Conservation (phyloP, 2,888 invertebrate species). For the Idaea dimidiata region DNA sequence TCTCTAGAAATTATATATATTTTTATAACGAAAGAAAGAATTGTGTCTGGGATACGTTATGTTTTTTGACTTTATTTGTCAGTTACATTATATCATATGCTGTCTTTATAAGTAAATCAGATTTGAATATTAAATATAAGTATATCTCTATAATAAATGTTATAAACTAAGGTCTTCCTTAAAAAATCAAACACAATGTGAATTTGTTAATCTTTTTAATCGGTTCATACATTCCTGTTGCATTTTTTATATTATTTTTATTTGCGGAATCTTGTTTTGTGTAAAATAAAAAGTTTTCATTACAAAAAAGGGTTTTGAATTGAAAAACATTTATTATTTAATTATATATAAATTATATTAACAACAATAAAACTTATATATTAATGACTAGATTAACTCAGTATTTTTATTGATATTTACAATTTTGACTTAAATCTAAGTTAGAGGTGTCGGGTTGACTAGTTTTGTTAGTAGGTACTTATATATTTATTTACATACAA, state of each 20-base stretch:
- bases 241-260: constrained; percentile 45
- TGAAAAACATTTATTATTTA: constrained; percentile 27
- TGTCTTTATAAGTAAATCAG: not conserved
- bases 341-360: constrained; percentile 45
- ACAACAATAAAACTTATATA: constrained; percentile 52
- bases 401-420: constrained; percentile 22
- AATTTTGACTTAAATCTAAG: constrained; percentile 27
- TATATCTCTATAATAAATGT: not conserved
- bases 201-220: constrained; percentile 66
- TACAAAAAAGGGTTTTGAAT: constrained; percentile 45
- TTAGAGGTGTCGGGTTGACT: constrained; percentile 63
- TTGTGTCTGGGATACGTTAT: not conserved
- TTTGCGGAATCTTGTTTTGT: constrained; percentile 46
- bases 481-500: constrained; percentile 6
- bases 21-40: not conserved
- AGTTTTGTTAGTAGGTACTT: constrained; percentile 56
- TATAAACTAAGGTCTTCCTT: constrained; percentile 25
- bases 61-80: too few species aligned
- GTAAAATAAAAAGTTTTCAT: constrained; percentile 61
- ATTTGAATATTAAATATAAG: not conserved
- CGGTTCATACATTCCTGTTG: constrained; percentile 70
- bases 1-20: not conserved
- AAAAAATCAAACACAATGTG: constrained; percentile 42
- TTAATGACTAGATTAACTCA: constrained; percentile 74
- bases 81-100: too few species aligned